phyloP scores from a whole-genome alignment of 2,113 vertebrate genomes.

The Erinaceus europaeus region DNA sequence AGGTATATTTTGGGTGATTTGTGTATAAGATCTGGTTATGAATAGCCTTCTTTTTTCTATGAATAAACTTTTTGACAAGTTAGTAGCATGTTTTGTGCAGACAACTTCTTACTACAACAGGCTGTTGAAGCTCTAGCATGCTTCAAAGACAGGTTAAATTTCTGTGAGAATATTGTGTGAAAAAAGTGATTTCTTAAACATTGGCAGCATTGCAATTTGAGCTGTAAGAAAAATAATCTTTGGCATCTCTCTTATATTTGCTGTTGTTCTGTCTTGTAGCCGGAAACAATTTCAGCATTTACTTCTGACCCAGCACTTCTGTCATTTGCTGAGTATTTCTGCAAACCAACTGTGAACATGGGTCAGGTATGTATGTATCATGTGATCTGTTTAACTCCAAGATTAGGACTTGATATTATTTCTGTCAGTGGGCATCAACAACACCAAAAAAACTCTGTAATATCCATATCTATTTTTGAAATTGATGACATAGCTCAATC shows the following conservation, averaged over 20 bases:
- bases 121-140: background rate
- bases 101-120: background rate
- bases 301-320: conserved; percentile 95
- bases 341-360: conserved; percentile 89
- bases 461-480: background rate
- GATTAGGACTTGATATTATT: background rate
- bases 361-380: conserved; percentile 85
- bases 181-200: background rate
- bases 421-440: background rate
- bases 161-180: no score
- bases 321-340: conserved; percentile 96
- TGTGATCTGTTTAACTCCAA: background rate
- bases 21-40: background rate
- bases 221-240: background rate
- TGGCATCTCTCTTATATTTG: background rate
- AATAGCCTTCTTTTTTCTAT: background rate
- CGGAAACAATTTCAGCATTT: conserved; percentile 95
- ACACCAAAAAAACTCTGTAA: background rate
- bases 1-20: background rate
- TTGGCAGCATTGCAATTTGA: background rate
- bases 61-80: background rate
- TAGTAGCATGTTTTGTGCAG: background rate
- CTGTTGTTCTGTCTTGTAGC: conserved; percentile 81
- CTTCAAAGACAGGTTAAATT: no score
- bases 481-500: background rate